phyloP scores from a whole-genome alignment of 1,140 invertebrate species.

The Dreissena polymorpha region DNA sequence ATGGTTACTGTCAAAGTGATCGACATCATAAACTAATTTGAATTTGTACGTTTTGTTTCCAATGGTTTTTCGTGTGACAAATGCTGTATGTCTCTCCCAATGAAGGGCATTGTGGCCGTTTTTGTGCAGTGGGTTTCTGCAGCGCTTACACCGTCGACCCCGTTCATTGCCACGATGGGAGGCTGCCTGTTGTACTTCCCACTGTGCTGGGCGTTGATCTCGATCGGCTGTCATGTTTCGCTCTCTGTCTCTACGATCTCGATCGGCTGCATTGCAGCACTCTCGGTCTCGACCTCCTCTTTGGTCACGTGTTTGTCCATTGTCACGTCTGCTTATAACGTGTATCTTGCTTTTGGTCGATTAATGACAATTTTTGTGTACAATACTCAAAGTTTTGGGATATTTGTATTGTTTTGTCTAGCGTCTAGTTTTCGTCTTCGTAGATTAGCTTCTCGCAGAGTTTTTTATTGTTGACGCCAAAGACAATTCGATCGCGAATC shows the following conservation, averaged over 20 bases:
- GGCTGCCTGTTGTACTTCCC: no score
- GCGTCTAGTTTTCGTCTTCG: background rate
- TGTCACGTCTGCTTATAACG: background rate
- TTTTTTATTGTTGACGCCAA: background rate
- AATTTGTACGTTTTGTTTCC: background rate
- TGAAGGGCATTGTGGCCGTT: background rate
- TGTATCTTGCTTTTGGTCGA: background rate
- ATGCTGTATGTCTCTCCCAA: background rate
- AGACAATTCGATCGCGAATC: conserved; percentile 9
- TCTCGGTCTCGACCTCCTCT: background rate
- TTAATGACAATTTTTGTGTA: background rate
- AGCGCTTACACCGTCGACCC: background rate
- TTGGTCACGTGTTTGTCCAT: background rate
- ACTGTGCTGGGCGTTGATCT: background rate
- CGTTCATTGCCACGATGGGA: background rate
- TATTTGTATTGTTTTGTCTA: conserved; percentile 16
- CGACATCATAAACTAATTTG: background rate
- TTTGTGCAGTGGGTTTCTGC: background rate
- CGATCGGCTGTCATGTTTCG: background rate
- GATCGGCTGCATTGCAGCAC: background rate
- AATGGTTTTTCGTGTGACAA: background rate
- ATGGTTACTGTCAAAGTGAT: background rate
- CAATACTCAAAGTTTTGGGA: conserved; percentile 17
- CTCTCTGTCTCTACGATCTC: background rate
- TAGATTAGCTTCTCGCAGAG: conserved; percentile 5